A percentile compares a stretch with the other conserved stretches of the same genome.
These are phyloP conservation scores for Liopterus haemorrhoidalis DNA, from an alignment of 2,888 invertebrate species.

Conservation along the genomic window DNA sequence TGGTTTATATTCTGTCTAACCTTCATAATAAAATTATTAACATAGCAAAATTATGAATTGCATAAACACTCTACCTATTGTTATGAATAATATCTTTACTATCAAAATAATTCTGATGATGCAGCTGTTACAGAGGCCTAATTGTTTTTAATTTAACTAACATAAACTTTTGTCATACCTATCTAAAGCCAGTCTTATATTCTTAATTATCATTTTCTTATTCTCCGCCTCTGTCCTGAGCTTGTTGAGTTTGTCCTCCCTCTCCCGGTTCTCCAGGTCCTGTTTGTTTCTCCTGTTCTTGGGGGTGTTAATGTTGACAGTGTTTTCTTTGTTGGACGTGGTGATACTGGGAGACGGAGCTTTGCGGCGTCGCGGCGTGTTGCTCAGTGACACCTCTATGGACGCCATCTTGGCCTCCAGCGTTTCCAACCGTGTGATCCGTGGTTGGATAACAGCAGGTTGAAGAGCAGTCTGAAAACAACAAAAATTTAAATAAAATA, in stretches of 20 bases:
- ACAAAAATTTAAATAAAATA: too few relatives aligned
- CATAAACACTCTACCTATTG: too few relatives aligned
- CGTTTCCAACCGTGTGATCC: constrained; percentile 67
- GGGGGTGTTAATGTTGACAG: constrained; percentile 36
- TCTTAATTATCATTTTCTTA: constrained; percentile 72
- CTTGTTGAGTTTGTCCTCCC: constrained; percentile 56
- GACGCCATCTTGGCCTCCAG: constrained; percentile 82
- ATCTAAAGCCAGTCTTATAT: constrained; percentile 72
- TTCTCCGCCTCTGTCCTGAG: constrained; percentile 67
- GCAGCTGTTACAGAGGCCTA: too few relatives aligned
- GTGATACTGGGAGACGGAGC: too few relatives aligned
- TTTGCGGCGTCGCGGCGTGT: constrained; percentile 57
- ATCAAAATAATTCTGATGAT: too few relatives aligned
- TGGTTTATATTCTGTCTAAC: too few relatives aligned
- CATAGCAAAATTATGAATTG: too few relatives aligned
- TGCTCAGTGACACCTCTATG: constrained; percentile 72
- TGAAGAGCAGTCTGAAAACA: constrained; percentile 45
- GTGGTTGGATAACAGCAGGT: constrained; percentile 44
- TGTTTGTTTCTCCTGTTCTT: constrained; percentile 36
- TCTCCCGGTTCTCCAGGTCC: constrained; percentile 51
- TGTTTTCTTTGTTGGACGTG: constrained; percentile 44
- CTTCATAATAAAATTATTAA: too few relatives aligned
- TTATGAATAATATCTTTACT: too few relatives aligned
- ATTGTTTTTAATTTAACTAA: too few relatives aligned
- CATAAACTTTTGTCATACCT: too few relatives aligned